Conservation (phyloP, 2,888 invertebrate species). For the Stenolophus ochropezus region DNA sequence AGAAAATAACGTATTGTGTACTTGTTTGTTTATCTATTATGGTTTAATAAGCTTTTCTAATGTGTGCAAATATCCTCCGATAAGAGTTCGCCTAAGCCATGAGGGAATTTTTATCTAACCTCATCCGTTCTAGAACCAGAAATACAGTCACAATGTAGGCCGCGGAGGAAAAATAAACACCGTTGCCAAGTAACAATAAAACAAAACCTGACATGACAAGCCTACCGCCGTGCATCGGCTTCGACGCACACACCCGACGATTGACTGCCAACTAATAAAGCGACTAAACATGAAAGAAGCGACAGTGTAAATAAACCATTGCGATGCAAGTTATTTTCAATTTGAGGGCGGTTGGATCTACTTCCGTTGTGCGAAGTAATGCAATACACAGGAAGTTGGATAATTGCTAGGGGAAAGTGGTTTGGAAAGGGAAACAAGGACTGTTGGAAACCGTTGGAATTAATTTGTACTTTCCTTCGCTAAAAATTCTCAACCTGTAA, state of each 20-base stretch:
- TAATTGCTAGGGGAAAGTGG: slow-evolving; percentile 25
- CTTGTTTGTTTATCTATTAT: neutral
- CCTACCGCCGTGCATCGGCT: slow-evolving; percentile 17
- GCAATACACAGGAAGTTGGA: neutral
- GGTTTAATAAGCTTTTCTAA: neutral
- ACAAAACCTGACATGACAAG: slow-evolving; percentile 30
- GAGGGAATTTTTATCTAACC: slow-evolving; percentile 31
- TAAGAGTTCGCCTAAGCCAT: neutral
- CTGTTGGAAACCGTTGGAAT: neutral
- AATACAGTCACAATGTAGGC: slow-evolving; percentile 31
- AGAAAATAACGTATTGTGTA: too few relatives aligned
- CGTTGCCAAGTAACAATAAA: slow-evolving; percentile 29
- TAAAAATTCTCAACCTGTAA: too few relatives aligned
- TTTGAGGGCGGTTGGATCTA: neutral
- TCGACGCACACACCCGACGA: slow-evolving; percentile 4
- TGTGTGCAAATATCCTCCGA: neutral
- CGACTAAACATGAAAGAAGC: slow-evolving; percentile 17
- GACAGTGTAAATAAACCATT: neutral
- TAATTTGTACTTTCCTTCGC: too few relatives aligned
- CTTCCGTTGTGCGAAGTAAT: slow-evolving; percentile 13
- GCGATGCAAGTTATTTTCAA: slow-evolving; percentile 10
- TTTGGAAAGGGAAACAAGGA: neutral
- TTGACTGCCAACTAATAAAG: slow-evolving; percentile 22
- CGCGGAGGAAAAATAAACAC: slow-evolving; percentile 20
- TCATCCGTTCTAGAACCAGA: slow-evolving; percentile 33